Percentiles rank a stretch among this genome's conserved stretches.
phyloP scores from a whole-genome alignment of 2,888 invertebrate genomes.

The Ennomos quercinarius region DNA sequence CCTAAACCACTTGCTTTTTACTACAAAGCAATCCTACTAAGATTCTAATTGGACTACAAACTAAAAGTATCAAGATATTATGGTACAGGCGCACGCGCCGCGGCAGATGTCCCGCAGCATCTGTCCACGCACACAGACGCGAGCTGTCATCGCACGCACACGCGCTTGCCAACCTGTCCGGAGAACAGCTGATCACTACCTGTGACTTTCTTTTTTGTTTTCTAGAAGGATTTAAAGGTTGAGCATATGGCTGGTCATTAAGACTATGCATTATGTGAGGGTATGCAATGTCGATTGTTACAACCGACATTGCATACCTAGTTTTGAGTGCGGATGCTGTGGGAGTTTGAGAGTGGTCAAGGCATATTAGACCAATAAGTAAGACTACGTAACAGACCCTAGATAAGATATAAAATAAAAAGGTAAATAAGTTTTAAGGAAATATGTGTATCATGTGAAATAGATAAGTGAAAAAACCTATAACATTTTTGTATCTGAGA shows the following conservation, averaged over 20 bases:
- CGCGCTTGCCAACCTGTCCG: conserved; percentile 66
- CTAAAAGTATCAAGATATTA: conserved; percentile 64
- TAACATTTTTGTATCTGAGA: too few relatives aligned
- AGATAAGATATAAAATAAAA: too few relatives aligned
- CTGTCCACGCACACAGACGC: conserved; percentile 58
- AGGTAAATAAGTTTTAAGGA: too few relatives aligned
- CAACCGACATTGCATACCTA: too few relatives aligned
- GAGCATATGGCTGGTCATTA: conserved; percentile 3
- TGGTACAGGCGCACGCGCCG: conserved; percentile 60
- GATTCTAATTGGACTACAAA: conserved; percentile 40
- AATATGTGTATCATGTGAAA: too few relatives aligned
- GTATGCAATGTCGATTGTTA: conserved; percentile 3
- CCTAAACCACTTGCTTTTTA: too few relatives aligned
- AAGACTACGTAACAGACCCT: too few relatives aligned
- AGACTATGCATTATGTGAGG: background rate
- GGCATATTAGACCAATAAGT: too few relatives aligned
- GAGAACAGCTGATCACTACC: conserved; percentile 76
- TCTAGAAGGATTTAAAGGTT: conserved; percentile 37
- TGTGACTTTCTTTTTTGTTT: conserved; percentile 62
- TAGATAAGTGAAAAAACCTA: too few relatives aligned
- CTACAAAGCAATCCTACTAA: background rate
- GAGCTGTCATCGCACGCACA: conserved; percentile 41
- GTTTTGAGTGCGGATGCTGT: background rate
- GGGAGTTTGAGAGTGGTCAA: too few relatives aligned
- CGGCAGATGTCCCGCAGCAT: conserved; percentile 81